Conservation (phyloP, 2,113 vertebrate species). For the Pedetes capensis region DNA sequence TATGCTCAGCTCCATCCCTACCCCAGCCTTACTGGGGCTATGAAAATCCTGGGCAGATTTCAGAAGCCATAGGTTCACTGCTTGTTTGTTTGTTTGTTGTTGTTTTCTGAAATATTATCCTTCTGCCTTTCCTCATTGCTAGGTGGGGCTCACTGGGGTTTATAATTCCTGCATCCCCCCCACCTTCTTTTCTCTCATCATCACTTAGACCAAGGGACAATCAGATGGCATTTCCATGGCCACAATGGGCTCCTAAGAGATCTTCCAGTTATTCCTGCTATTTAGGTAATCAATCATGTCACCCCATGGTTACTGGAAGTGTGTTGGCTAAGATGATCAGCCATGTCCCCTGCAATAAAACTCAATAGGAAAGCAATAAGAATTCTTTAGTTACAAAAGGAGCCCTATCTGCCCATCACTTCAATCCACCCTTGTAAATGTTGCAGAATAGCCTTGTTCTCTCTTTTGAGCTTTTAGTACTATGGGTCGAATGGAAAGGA, state of each 20-base stretch:
- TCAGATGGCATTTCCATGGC: slow-evolving; percentile 43
- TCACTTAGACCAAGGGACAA: background rate
- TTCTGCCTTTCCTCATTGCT: background rate
- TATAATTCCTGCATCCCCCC: background rate
- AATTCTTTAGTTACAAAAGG: slow-evolving; percentile 70
- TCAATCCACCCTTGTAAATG: slow-evolving; percentile 53
- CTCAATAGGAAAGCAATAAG: slow-evolving; percentile 61
- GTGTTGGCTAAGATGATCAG: slow-evolving; percentile 48
- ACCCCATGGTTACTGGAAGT: slow-evolving; percentile 62
- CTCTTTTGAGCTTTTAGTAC: slow-evolving; percentile 38
- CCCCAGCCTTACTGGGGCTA: background rate
- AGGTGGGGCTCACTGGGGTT: background rate
- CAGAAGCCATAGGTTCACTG: background rate
- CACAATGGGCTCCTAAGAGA: slow-evolving; percentile 71
- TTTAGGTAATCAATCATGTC: slow-evolving; percentile 65
- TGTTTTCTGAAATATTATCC: background rate
- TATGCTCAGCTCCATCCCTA: background rate
- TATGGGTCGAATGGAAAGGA: background rate
- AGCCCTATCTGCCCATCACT: background rate
- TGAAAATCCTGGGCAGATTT: slow-evolving; percentile 3
- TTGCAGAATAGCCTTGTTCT: slow-evolving; percentile 14
- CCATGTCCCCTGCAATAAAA: slow-evolving; percentile 62
- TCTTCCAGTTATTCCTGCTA: slow-evolving; percentile 59
- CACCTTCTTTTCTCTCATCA: background rate
- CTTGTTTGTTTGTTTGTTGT: background rate